phyloP scores from a whole-genome alignment of 2,888 invertebrate genomes.

The Parelbella ahira region DNA sequence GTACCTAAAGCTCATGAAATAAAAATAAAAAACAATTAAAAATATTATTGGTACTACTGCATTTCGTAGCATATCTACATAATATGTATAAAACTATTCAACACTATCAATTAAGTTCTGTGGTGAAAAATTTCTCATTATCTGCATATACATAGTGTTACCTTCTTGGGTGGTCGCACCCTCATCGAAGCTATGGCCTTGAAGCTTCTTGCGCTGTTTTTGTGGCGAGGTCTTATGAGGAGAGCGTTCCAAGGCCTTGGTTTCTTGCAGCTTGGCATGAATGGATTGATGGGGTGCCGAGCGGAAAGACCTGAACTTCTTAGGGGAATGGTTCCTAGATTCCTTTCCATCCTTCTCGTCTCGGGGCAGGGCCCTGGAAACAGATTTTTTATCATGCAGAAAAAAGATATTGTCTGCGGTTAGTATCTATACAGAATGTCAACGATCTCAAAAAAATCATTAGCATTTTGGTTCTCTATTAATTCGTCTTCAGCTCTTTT shows the following conservation, averaged over 20 bases:
- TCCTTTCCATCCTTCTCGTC: conserved; percentile 94
- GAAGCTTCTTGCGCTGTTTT: conserved; percentile 78
- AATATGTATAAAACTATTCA: too few species aligned
- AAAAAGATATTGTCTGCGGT: too few species aligned
- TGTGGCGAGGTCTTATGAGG: conserved; percentile 82
- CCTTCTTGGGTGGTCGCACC: conserved; percentile 73
- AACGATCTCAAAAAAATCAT: background rate
- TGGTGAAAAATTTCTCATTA: too few species aligned
- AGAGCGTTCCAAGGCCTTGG: conserved; percentile 81
- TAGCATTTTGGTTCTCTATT: background rate
- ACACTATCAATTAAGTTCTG: too few species aligned
- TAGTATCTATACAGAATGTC: too few species aligned
- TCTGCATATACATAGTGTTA: too few species aligned
- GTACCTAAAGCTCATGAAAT: too few species aligned
- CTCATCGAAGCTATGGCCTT: conserved; percentile 74
- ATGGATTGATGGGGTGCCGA: conserved; percentile 80
- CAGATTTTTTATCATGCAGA: too few species aligned
- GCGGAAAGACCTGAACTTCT: conserved; percentile 82
- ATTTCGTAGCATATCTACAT: too few species aligned
- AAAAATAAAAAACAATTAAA: too few species aligned
- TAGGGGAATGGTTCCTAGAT: conserved; percentile 86
- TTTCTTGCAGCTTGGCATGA: conserved; percentile 82
- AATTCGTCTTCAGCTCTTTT: conserved; percentile 19
- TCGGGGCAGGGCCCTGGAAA: conserved; percentile 86
- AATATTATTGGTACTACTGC: too few species aligned